phyloP scores from a whole-genome alignment of 2,113 vertebrate genomes.

The Phylloscopus trochilus region DNA sequence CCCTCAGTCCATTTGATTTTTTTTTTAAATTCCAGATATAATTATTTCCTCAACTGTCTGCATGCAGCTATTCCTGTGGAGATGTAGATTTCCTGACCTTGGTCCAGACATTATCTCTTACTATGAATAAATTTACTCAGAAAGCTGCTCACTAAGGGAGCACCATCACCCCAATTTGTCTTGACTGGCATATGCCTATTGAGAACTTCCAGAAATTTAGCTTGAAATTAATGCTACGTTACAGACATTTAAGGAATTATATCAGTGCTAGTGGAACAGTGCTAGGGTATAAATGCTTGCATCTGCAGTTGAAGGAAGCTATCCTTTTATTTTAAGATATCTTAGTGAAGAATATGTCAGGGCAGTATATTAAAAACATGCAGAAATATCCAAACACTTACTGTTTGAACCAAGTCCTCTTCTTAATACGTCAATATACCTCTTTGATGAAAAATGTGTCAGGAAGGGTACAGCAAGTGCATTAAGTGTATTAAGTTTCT shows the following conservation, averaged over 20 bases:
- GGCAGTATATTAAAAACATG: not conserved
- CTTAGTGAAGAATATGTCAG: not conserved
- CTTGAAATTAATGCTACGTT: conserved; percentile 26
- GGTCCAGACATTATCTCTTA: conserved; percentile 55
- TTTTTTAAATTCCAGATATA: conserved; percentile 15
- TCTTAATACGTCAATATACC: not conserved
- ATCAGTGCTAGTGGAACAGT: not conserved
- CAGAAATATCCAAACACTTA: not conserved
- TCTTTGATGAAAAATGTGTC: not conserved
- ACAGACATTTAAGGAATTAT: not conserved
- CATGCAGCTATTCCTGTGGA: conserved; percentile 35
- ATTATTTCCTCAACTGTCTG: conserved; percentile 68
- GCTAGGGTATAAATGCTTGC: not conserved
- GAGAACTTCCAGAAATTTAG: conserved; percentile 49
- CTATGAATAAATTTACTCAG: conserved; percentile 68
- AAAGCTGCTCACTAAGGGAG: conserved; percentile 48
- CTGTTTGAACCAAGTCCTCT: not conserved
- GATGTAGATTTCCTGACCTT: conserved; percentile 68
- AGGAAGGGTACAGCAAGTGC: not conserved
- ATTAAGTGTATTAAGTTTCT: not conserved
- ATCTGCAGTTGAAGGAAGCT: not conserved
- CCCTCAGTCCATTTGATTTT: conserved; percentile 9
- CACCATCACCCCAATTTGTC: conserved; percentile 51
- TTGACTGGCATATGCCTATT: conserved; percentile 52
- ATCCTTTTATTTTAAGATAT: not conserved